phyloP scores from a whole-genome alignment of 1,140 invertebrate species.

The Chironomus striatipennis region DNA sequence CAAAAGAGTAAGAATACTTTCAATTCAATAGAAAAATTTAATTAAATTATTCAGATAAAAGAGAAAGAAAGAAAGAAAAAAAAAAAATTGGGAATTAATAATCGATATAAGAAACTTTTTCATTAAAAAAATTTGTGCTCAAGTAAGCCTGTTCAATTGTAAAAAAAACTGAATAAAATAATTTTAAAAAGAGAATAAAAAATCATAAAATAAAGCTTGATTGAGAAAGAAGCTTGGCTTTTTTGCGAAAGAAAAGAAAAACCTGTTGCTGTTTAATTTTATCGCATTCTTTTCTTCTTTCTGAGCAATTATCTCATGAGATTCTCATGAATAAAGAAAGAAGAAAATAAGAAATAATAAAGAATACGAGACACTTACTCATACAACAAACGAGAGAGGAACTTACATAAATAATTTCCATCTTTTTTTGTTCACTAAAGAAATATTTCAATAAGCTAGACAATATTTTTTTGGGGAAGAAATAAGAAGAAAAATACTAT shows the following conservation, averaged over 20 bases:
- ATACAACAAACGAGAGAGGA: too few relatives aligned
- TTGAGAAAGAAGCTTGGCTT: not conserved
- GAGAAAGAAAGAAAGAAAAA: too few relatives aligned
- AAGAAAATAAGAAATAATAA: too few relatives aligned
- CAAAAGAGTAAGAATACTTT: too few relatives aligned
- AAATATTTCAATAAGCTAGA: too few relatives aligned
- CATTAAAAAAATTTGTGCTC: not conserved
- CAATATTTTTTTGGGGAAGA: not conserved
- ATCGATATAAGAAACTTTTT: not conserved
- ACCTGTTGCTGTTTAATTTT: conserved; percentile 21
- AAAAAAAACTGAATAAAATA: not conserved
- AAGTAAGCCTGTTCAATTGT: not conserved
- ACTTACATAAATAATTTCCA: too few relatives aligned
- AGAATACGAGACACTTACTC: too few relatives aligned
- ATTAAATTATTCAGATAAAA: too few relatives aligned
- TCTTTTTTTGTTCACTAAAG: too few relatives aligned
- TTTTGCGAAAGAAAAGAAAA: not conserved
- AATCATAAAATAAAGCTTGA: conserved; percentile 3
- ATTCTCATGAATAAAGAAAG: too few relatives aligned
- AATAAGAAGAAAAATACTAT: conserved; percentile 1
- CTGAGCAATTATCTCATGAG: not conserved
- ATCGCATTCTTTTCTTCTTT: not conserved
- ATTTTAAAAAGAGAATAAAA: not conserved
- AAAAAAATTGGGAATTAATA: not conserved
- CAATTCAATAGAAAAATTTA: too few relatives aligned